Conservation (phyloP, 2,888 invertebrate genomes). For the Eupithecia inturbata region DNA sequence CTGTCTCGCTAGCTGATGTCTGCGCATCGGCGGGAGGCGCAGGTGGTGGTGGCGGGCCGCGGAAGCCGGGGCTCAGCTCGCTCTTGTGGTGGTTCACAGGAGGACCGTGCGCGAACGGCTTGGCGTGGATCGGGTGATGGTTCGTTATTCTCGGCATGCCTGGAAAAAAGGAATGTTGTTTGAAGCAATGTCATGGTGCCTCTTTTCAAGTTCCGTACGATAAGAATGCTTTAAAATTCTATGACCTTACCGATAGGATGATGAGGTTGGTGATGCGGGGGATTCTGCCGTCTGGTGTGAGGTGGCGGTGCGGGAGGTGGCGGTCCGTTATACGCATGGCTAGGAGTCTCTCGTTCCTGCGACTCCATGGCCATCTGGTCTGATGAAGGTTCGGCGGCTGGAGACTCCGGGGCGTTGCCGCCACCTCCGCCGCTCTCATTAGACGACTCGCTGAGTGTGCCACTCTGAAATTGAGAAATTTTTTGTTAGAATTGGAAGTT, state of each 20-base stretch:
- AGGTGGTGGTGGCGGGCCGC: conserved; percentile 86
- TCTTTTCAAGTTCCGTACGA: background rate
- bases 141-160: conserved; percentile 80
- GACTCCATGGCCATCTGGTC: conserved; percentile 91
- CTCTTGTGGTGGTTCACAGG: conserved; percentile 79
- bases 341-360: conserved; percentile 85
- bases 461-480: conserved; percentile 61
- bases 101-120: conserved; percentile 76
- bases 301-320: conserved; percentile 86
- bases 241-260: conserved; percentile 71
- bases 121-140: conserved; percentile 79
- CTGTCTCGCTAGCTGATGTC: conserved; percentile 85
- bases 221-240: background rate
- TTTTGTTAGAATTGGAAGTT: background rate
- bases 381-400: conserved; percentile 78
- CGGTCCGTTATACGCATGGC: conserved; percentile 80
- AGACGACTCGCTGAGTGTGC: conserved; percentile 71
- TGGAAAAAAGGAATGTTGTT: conserved; percentile 52
- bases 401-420: conserved; percentile 79
- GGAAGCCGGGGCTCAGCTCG: conserved; percentile 85
- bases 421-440: conserved; percentile 83
- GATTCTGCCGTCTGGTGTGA: conserved; percentile 90
- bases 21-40: conserved; percentile 79
- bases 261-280: conserved; percentile 86
- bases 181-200: background rate